Conservation (phyloP, 2,888 invertebrate genomes). For the Drosophila aldrichi region DNA sequence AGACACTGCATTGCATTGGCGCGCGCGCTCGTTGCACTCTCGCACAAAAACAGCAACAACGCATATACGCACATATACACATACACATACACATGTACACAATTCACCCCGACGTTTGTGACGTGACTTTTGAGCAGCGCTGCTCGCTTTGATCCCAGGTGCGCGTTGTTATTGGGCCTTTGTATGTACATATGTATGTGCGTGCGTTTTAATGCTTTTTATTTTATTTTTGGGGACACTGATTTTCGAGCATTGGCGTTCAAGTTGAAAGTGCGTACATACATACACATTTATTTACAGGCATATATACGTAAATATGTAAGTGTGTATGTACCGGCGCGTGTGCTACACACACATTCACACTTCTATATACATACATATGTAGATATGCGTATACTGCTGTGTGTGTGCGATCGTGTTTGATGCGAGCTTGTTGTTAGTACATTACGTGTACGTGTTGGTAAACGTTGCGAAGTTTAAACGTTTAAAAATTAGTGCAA, state of each 20-base stretch:
- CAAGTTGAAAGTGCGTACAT: constrained; percentile 59
- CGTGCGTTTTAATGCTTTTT: constrained; percentile 34
- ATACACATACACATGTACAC: constrained; percentile 22
- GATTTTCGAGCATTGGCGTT: constrained; percentile 49
- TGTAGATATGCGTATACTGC: constrained; percentile 4
- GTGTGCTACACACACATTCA: constrained; percentile 17
- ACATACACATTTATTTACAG: neutral
- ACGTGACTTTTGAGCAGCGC: constrained; percentile 64
- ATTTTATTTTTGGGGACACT: constrained; percentile 66
- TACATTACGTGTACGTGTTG: constrained; percentile 42
- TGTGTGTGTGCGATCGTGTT: constrained; percentile 25
- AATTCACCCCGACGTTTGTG: constrained; percentile 50
- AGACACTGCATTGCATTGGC: constrained; percentile 46
- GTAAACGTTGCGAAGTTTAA: constrained; percentile 57
- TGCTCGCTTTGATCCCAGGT: constrained; percentile 56
- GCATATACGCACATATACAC: constrained; percentile 19
- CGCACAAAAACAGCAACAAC: constrained; percentile 32
- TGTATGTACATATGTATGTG: constrained; percentile 7
- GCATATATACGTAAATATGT: neutral
- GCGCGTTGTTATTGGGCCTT: constrained; percentile 49
- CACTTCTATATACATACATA: neutral
- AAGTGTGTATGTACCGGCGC: constrained; percentile 40
- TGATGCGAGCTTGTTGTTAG: constrained; percentile 27
- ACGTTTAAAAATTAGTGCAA: constrained; percentile 65
- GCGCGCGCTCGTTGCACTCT: constrained; percentile 66